Evolutionary conservation across 2,797 vertebrate species (phyloP).

Genomic region (Poeciliopsis gracilis): DNA sequence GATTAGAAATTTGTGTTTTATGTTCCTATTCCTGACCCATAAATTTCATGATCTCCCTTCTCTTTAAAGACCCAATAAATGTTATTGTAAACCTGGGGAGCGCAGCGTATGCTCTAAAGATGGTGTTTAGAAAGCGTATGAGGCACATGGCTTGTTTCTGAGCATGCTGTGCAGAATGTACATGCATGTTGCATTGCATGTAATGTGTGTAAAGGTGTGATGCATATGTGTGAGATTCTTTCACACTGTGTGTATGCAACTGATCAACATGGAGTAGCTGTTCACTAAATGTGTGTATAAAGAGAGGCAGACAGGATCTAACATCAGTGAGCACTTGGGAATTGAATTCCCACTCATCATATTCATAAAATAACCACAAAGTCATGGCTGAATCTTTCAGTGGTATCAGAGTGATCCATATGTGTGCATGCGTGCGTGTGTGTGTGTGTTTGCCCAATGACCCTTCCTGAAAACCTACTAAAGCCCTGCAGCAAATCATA

Average conservation of each 20-base stretch:
- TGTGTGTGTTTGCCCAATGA: background rate
- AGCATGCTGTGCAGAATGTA: constrained; percentile 25
- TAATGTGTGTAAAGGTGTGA: constrained; percentile 19
- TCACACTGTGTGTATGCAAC: constrained; percentile 22
- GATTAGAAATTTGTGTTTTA: background rate
- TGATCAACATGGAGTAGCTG: constrained; percentile 46
- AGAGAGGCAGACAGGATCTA: constrained; percentile 41
- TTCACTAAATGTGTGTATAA: constrained; percentile 44
- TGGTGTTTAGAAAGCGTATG: constrained; percentile 4
- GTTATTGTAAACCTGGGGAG: background rate
- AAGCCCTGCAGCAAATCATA: constrained; percentile 33
- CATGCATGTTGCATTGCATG: constrained; percentile 24
- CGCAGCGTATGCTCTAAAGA: background rate
- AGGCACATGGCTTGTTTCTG: constrained; percentile 12
- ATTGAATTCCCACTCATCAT: constrained; percentile 42
- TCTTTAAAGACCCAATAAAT: background rate
- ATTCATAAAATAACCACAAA: constrained; percentile 51
- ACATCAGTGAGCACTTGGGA: constrained; percentile 26
- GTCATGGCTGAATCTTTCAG: constrained; percentile 30
- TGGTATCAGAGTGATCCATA: constrained; percentile 13
- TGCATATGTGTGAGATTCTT: background rate
- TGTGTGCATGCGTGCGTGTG: background rate
- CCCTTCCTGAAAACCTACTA: constrained; percentile 19
- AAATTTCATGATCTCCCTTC: background rate
- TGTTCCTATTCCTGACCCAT: background rate